These are phyloP conservation scores for Gorsachius magnificus DNA, from an alignment of 2,797 vertebrate genomes.

Conservation along the genomic window DNA sequence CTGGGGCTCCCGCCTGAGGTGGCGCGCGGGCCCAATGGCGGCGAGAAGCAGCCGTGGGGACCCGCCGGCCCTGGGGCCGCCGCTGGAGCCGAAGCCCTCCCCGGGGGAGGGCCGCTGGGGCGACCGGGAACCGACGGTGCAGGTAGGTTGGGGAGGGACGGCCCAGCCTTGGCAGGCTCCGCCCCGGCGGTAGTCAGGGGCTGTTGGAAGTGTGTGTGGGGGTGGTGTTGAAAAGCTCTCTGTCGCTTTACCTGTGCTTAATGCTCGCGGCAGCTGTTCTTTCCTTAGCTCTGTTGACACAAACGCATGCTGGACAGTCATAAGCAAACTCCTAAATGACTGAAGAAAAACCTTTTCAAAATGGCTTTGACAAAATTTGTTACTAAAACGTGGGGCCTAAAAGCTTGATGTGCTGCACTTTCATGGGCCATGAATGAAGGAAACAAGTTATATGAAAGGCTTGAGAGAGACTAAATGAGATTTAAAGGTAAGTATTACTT, in stretches of 20 bases:
- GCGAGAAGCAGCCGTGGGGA: not conserved
- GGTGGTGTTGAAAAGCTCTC: not conserved
- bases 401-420: not conserved
- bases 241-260: rapidly evolving
- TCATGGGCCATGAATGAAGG: not conserved
- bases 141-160: not conserved
- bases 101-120: not conserved
- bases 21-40: not conserved
- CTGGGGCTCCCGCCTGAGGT: not conserved
- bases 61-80: not conserved
- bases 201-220: not conserved
- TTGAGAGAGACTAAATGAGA: not conserved
- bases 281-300: not conserved
- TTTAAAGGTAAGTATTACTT: not conserved
- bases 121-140: not conserved
- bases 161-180: too few species aligned
- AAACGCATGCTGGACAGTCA: rapidly evolving
- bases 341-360: not conserved
- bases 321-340: not conserved
- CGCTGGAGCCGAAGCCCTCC: rapidly evolving
- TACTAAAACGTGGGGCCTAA: not conserved
- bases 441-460: not conserved
- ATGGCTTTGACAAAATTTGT: not conserved
- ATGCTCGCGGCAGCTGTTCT: not conserved
- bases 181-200: rapidly evolving